Evolutionary conservation across 2,888 invertebrate genomes (phyloP).

Genomic region (Rhimphoctona megacephalus): DNA sequence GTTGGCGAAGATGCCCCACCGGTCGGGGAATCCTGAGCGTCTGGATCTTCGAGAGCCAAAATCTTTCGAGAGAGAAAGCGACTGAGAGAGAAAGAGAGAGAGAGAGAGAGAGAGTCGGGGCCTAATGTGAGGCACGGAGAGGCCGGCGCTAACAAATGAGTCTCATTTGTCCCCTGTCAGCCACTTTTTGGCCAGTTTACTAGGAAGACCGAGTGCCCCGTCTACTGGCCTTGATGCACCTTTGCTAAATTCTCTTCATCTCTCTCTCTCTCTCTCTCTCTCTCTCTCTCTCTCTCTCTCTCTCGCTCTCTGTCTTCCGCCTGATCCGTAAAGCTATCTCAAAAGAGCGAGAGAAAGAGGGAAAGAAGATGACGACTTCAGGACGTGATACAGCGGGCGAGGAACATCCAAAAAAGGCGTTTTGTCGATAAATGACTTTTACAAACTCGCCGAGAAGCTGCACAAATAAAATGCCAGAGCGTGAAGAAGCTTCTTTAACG

Average conservation of each 20-base stretch:
- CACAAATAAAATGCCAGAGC: slow-evolving; percentile 7
- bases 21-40: slow-evolving; percentile 43
- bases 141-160: slow-evolving; percentile 80
- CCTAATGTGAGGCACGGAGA: slow-evolving; percentile 70
- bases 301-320: not conserved
- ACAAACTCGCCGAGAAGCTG: slow-evolving; percentile 25
- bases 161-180: slow-evolving; percentile 81
- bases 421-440: slow-evolving; percentile 39
- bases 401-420: slow-evolving; percentile 49
- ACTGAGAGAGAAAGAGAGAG: slow-evolving; percentile 36
- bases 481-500: not conserved
- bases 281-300: slow-evolving; percentile 1
- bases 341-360: slow-evolving; percentile 66
- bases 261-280: not conserved
- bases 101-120: slow-evolving; percentile 20
- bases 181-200: slow-evolving; percentile 78
- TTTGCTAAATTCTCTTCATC: slow-evolving; percentile 57
- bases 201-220: slow-evolving; percentile 72
- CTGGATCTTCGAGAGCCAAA: slow-evolving; percentile 54
- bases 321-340: not conserved
- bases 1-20: slow-evolving; percentile 32
- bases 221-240: slow-evolving; percentile 77
- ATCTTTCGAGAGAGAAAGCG: slow-evolving; percentile 19
- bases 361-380: slow-evolving; percentile 45
- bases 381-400: slow-evolving; percentile 21